Conservation (phyloP, 2,888 invertebrate species). For the Incurvaria masculella region DNA sequence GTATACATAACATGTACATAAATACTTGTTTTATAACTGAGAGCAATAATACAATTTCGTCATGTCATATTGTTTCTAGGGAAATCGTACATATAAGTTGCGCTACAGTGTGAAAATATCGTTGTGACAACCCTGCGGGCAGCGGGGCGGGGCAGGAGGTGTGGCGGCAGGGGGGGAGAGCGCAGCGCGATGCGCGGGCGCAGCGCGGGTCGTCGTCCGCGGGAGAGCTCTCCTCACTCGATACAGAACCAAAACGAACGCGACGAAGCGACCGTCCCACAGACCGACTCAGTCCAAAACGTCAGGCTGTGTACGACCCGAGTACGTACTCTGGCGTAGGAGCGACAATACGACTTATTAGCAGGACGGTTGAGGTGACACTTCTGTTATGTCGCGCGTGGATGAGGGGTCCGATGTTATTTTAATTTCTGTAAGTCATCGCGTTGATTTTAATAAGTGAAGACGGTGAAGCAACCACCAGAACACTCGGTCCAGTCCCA, state of each 20-base stretch:
- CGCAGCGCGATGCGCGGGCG: too few species aligned
- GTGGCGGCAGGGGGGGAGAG: too few species aligned
- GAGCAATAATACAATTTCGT: neutral
- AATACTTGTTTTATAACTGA: neutral
- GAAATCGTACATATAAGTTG: constrained; percentile 1
- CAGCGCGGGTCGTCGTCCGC: constrained; percentile 36
- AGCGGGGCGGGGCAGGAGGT: too few species aligned
- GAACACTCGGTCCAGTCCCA: too few species aligned
- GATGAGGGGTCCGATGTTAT: neutral
- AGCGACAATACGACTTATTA: constrained; percentile 46
- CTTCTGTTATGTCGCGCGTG: neutral
- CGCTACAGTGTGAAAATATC: constrained; percentile 2
- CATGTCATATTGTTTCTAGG: neutral
- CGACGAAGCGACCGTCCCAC: constrained; percentile 47
- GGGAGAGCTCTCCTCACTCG: constrained; percentile 30
- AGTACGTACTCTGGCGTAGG: constrained; percentile 30
- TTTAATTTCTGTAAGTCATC: too few species aligned
- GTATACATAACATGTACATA: neutral
- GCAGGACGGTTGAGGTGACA: neutral
- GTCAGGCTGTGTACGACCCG: constrained; percentile 21
- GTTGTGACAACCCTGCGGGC: constrained; percentile 28
- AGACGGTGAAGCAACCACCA: too few species aligned
- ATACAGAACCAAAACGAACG: constrained; percentile 47
- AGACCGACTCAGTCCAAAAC: neutral
- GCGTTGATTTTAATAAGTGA: too few species aligned